These are phyloP conservation scores for Fragum whitleyi DNA, from an alignment of 2,888 invertebrate species.

Conservation along the genomic window DNA sequence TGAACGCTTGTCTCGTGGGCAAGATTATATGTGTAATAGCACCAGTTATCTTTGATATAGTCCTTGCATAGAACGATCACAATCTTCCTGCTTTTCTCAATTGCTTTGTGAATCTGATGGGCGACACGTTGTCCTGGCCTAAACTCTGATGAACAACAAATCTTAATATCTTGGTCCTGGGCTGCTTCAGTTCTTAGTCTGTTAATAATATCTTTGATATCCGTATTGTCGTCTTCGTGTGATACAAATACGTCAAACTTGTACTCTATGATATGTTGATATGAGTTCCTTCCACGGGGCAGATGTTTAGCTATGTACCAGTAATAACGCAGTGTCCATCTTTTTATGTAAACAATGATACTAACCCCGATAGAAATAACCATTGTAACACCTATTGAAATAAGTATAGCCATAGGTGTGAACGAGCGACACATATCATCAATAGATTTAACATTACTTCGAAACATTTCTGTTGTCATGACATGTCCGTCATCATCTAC, in stretches of 20 bases:
- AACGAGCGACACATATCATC: slow-evolving; percentile 17
- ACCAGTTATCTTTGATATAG: neutral
- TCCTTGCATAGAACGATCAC: neutral
- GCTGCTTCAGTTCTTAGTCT: neutral
- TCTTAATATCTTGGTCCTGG: neutral
- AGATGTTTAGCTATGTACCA: neutral
- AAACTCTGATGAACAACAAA: neutral
- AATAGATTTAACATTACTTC: neutral
- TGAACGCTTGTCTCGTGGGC: neutral
- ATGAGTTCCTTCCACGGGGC: neutral
- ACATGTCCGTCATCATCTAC: neutral
- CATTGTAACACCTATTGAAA: slow-evolving; percentile 14
- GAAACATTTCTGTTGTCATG: neutral
- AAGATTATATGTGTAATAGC: neutral
- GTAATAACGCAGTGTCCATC: slow-evolving; percentile 2
- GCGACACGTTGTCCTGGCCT: neutral
- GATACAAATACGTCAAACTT: slow-evolving; percentile 4
- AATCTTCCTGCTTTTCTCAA: neutral
- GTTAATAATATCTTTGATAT: neutral
- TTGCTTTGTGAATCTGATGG: neutral
- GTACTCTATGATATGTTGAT: neutral
- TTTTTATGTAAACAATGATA: slow-evolving; percentile 32
- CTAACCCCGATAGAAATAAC: slow-evolving; percentile 32
- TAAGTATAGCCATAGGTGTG: slow-evolving; percentile 2
- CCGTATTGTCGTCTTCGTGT: neutral